phyloP scores from a whole-genome alignment of 2,113 vertebrate species.

The Cygnus atratus region DNA sequence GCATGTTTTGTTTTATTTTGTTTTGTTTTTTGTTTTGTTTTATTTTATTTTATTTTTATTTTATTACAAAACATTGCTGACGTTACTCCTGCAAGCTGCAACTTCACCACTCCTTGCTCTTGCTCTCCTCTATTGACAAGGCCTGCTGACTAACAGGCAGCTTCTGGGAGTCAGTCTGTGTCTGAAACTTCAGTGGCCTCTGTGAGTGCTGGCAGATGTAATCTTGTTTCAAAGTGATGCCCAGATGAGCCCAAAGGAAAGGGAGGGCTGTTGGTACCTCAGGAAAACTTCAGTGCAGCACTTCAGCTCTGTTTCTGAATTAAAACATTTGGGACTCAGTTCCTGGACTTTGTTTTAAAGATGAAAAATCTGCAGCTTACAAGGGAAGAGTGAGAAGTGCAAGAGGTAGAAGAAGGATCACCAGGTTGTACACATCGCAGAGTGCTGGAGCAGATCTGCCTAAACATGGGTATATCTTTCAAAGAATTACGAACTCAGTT shows the following conservation, averaged over 20 bases:
- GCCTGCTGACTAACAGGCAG: not conserved
- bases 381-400: not conserved
- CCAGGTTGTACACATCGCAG: not conserved
- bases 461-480: not conserved
- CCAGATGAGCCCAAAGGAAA: not conserved
- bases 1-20: no score
- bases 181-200: not conserved
- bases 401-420: rapidly evolving
- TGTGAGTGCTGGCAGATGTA: not conserved
- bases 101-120: not conserved
- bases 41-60: no score
- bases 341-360: not conserved
- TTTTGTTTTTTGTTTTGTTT: no score
- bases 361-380: not conserved
- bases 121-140: not conserved
- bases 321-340: not conserved
- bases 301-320: not conserved
- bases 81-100: not conserved
- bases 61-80: not conserved
- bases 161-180: not conserved
- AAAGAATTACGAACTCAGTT: not conserved
- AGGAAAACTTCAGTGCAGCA: not conserved
- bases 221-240: not conserved
- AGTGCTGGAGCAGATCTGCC: not conserved
- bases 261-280: not conserved